phyloP scores from a whole-genome alignment of 2,888 invertebrate genomes.

The Hypsopygia costalis region DNA sequence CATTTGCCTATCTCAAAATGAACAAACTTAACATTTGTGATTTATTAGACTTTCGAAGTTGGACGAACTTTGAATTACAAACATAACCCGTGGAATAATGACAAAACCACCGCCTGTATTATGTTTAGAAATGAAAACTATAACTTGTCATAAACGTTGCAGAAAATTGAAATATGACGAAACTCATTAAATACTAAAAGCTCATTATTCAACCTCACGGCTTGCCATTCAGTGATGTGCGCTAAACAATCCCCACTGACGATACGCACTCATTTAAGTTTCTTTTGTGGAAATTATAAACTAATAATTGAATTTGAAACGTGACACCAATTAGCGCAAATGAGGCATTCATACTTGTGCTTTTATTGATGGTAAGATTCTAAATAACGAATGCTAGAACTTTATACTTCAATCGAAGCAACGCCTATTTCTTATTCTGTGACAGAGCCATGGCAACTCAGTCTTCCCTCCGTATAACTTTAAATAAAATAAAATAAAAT shows the following conservation, averaged over 20 bases:
- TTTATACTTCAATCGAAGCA: too few species aligned
- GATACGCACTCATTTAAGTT: slow-evolving; percentile 55
- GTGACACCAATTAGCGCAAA: slow-evolving; percentile 22
- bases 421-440: too few species aligned
- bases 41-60: background rate
- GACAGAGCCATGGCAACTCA: too few species aligned
- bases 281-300: slow-evolving; percentile 57
- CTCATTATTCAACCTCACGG: slow-evolving; percentile 59
- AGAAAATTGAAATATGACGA: slow-evolving; percentile 34
- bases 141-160: too few species aligned
- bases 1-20: background rate
- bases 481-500: too few species aligned
- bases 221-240: slow-evolving; percentile 52
- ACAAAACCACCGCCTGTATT: slow-evolving; percentile 4
- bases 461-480: too few species aligned
- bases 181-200: slow-evolving; percentile 55
- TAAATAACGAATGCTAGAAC: too few species aligned
- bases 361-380: too few species aligned
- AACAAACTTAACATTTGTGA: background rate
- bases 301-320: slow-evolving; percentile 51
- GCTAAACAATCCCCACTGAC: slow-evolving; percentile 52
- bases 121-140: slow-evolving; percentile 34
- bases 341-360: too few species aligned
- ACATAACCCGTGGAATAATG: background rate
- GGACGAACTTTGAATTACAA: background rate